Conservation (phyloP, 2,113 vertebrate species). For the Kryptolebias marmoratus region DNA sequence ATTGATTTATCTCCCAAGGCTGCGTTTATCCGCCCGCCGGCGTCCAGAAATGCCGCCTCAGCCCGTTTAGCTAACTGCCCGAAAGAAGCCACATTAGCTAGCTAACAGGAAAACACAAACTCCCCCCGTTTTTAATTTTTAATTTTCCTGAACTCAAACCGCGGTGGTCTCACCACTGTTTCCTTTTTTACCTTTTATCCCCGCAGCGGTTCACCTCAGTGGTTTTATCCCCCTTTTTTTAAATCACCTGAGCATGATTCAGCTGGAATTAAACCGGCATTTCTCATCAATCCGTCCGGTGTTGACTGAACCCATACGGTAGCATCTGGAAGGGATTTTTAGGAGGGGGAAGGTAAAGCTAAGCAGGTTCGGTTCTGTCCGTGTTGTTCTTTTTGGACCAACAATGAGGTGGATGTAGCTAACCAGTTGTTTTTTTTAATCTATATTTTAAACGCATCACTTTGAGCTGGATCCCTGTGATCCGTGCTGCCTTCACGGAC, state of each 20-base stretch:
- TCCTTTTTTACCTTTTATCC: neutral
- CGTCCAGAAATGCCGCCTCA: neutral
- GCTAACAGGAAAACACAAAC: constrained; percentile 36
- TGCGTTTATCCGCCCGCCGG: neutral
- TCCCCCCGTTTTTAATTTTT: neutral
- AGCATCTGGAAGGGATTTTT: constrained; percentile 23
- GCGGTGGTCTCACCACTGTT: constrained; percentile 18
- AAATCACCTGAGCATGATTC: constrained; percentile 12
- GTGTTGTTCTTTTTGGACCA: neutral
- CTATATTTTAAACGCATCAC: constrained; percentile 21
- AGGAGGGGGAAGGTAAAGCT: constrained; percentile 40
- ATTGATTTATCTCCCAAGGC: constrained; percentile 21
- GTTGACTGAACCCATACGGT: constrained; percentile 50
- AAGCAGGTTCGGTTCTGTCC: neutral
- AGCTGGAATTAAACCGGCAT: constrained; percentile 9
- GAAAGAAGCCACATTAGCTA: constrained; percentile 1
- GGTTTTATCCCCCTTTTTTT: neutral
- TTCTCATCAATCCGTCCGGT: neutral
- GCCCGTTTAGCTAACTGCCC: neutral
- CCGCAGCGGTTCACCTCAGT: neutral
- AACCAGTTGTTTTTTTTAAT: neutral
- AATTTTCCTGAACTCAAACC: neutral
- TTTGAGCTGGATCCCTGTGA: constrained; percentile 53
- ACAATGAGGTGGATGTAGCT: constrained; percentile 49
- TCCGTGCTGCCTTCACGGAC: constrained; percentile 65